Evolutionary conservation across 1,140 invertebrate species (phyloP).

Genomic region (Calliopsis andreniformis): DNA sequence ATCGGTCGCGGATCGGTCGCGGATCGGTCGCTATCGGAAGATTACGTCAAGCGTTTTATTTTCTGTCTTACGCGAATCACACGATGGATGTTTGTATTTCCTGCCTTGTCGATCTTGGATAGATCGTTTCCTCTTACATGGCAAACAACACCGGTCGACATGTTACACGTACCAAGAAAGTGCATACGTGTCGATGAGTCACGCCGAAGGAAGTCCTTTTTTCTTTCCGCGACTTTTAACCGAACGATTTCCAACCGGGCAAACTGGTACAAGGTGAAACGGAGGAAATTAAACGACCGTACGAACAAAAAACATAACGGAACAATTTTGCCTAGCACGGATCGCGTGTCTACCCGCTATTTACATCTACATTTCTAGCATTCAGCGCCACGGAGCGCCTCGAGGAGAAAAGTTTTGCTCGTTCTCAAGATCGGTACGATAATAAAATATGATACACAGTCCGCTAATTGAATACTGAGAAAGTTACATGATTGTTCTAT

Average conservation of each 20-base stretch:
- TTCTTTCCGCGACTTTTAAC: conserved; percentile 51
- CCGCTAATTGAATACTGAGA: conserved; percentile 54
- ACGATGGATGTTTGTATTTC: background rate
- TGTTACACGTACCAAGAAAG: conserved; percentile 43
- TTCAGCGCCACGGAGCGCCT: conserved; percentile 22
- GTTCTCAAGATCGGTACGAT: conserved; percentile 42
- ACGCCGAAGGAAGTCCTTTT: conserved; percentile 74
- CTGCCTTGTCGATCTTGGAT: background rate
- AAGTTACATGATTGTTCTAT: conserved; percentile 47
- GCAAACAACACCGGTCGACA: background rate
- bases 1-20: too few species aligned
- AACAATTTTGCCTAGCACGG: conserved; percentile 18
- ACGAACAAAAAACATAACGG: conserved; percentile 10
- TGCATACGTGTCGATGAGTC: conserved; percentile 67
- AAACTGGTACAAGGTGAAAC: conserved; percentile 75
- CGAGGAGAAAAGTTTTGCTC: conserved; percentile 22
- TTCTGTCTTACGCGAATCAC: background rate
- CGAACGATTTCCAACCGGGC: conserved; percentile 65
- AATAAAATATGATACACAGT: conserved; percentile 49
- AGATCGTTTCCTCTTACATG: background rate
- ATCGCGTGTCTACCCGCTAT: conserved; percentile 26
- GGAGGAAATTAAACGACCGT: conserved; percentile 46
- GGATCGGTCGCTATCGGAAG: too few species aligned
- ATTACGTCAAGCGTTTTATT: background rate
- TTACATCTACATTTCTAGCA: conserved; percentile 28